These are phyloP conservation scores for Mola mola DNA, from an alignment of 2,113 vertebrate genomes.

Conservation along the genomic window DNA sequence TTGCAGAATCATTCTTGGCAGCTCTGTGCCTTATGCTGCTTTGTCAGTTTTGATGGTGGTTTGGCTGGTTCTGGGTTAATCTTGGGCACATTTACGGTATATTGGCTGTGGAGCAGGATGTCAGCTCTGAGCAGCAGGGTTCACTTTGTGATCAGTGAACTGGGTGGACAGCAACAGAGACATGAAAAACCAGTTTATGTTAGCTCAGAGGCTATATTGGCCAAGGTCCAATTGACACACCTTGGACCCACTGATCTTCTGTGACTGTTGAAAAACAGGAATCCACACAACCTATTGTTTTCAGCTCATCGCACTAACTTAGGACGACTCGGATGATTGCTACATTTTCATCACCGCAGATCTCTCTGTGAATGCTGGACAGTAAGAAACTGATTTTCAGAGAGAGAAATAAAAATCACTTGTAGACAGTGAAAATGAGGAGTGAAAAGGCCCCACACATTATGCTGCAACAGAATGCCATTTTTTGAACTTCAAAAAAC, in stretches of 20 bases:
- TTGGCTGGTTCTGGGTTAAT: neutral
- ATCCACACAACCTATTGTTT: neutral
- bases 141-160: too few species aligned
- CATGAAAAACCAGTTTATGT: neutral
- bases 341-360: too few species aligned
- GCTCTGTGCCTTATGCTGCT: neutral
- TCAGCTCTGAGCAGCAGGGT: neutral
- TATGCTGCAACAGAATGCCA: too few species aligned
- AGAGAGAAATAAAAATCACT: too few species aligned
- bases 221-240: neutral
- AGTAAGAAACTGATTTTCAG: too few species aligned
- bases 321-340: too few species aligned
- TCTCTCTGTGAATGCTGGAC: too few species aligned
- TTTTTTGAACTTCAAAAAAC: too few species aligned
- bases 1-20: neutral
- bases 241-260: neutral
- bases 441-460: too few species aligned
- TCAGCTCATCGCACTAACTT: neutral
- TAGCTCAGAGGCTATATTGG: neutral
- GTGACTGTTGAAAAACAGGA: neutral
- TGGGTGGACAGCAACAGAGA: neutral
- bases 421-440: too few species aligned
- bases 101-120: neutral
- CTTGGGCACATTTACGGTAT: too few species aligned
- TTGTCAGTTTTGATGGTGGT: neutral